phyloP scores from a whole-genome alignment of 2,888 invertebrate species.

The Temnothorax unifasciatus region DNA sequence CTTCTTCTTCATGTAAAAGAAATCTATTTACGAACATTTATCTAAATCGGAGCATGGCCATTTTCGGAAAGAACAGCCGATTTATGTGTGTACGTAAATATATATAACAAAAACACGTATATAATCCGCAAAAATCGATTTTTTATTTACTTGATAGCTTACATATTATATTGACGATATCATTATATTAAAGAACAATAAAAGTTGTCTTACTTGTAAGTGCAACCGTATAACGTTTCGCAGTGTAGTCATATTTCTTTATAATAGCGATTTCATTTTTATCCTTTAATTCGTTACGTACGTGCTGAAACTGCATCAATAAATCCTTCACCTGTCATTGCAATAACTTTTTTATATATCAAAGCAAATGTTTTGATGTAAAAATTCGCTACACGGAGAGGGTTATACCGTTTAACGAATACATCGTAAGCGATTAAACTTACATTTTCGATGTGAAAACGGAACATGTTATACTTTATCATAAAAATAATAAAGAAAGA shows the following conservation, averaged over 20 bases:
- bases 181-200: not conserved
- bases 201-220: not conserved
- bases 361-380: not conserved
- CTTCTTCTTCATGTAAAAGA: too few species aligned
- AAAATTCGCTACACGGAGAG: not conserved
- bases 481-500: not conserved
- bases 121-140: too few species aligned
- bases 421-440: not conserved
- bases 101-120: too few species aligned
- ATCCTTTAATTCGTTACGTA: not conserved
- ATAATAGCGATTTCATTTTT: slow-evolving; percentile 6
- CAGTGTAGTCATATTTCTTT: not conserved
- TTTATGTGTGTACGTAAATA: too few species aligned
- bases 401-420: not conserved
- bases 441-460: not conserved
- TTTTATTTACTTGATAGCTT: too few species aligned
- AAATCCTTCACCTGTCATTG: not conserved
- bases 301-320: not conserved
- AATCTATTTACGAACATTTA: too few species aligned
- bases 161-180: too few species aligned
- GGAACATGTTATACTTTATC: not conserved
- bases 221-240: not conserved
- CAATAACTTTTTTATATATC: not conserved
- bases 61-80: too few species aligned
- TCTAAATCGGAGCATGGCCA: too few species aligned